Percentiles rank a stretch among this genome's conserved stretches.
Conservation (phyloP, 1,140 invertebrate species). For the Mycetomoellerius zeteki region DNA sequence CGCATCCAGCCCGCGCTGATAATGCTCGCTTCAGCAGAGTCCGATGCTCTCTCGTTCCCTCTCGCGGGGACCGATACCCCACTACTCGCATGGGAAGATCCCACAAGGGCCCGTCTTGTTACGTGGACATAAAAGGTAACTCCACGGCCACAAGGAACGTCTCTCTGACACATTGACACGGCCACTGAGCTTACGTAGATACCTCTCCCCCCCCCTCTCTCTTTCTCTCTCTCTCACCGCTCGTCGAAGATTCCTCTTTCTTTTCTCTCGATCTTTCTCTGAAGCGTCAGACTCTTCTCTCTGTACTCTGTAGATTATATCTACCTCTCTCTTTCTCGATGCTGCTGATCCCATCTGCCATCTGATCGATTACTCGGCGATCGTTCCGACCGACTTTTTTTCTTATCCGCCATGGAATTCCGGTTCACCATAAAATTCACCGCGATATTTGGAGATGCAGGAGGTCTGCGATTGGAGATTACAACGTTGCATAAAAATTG, state of each 20-base stretch:
- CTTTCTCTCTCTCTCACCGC: neutral
- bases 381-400: constrained; percentile 5
- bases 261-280: neutral
- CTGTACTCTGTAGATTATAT: neutral
- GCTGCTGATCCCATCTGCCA: neutral
- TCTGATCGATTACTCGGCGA: constrained; percentile 54
- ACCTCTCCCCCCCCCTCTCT: no score
- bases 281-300: constrained; percentile 1
- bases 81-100: constrained; percentile 35
- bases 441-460: neutral
- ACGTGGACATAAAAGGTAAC: constrained; percentile 79
- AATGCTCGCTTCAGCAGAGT: constrained; percentile 45
- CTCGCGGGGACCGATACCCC: constrained; percentile 24
- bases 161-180: constrained; percentile 78
- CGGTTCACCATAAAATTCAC: neutral
- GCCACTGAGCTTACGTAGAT: constrained; percentile 57
- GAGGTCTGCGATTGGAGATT: neutral
- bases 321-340: neutral
- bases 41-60: constrained; percentile 15
- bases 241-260: constrained; percentile 45
- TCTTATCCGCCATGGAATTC: neutral
- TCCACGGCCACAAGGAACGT: constrained; percentile 50
- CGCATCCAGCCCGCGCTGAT: constrained; percentile 74
- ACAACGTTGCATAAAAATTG: no score
- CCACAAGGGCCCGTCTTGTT: constrained; percentile 61